phyloP scores from a whole-genome alignment of 2,797 vertebrate genomes.

The Cyprinella venusta region DNA sequence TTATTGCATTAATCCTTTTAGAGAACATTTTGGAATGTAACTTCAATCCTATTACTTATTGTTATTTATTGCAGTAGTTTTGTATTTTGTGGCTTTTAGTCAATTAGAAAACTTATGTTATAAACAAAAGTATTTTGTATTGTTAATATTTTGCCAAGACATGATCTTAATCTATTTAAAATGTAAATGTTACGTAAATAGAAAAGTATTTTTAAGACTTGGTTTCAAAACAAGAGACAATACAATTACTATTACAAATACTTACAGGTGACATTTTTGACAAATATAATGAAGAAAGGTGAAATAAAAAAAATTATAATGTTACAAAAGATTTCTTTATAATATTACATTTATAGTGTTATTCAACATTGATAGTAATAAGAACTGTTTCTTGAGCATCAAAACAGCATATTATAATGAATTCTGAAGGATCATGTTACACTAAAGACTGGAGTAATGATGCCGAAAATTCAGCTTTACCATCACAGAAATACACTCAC shows the following conservation, averaged over 20 bases:
- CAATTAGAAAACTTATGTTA: not conserved
- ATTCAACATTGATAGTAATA: not conserved
- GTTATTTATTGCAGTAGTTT: not conserved
- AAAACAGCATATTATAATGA: not conserved
- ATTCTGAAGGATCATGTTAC: not conserved
- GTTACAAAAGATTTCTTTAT: not conserved
- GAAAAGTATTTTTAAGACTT: constrained; percentile 1
- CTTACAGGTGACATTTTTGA: constrained; percentile 8
- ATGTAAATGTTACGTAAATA: not conserved
- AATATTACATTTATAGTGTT: not conserved
- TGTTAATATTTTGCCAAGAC: not conserved
- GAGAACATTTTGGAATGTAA: not conserved
- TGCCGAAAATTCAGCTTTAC: not conserved
- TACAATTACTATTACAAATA: too few species aligned
- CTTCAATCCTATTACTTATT: not conserved
- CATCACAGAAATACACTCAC: too few species aligned
- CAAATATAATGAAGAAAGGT: not conserved
- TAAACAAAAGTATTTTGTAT: not conserved
- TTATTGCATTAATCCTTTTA: not conserved
- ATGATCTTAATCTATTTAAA: not conserved
- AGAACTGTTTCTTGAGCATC: not conserved
- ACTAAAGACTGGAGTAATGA: not conserved
- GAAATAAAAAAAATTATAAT: constrained; percentile 7
- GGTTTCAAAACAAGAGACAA: too few species aligned
- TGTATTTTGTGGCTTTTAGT: not conserved